Evolutionary conservation across 2,888 invertebrate species (phyloP).

Genomic region (Platerodrilus igneus): DNA sequence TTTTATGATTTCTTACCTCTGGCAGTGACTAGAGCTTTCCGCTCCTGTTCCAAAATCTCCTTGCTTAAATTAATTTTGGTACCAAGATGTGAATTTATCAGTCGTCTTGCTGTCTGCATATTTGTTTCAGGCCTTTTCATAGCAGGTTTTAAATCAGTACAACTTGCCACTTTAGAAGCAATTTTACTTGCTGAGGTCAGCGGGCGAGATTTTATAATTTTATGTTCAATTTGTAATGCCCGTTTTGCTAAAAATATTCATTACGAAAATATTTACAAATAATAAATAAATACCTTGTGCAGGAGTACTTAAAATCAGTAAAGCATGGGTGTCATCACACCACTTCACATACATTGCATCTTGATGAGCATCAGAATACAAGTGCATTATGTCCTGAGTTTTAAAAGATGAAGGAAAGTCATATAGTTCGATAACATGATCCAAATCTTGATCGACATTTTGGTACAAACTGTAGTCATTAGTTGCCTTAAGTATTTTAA

Average conservation of each 20-base stretch:
- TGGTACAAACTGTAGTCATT: conserved; percentile 39
- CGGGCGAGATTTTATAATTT: conserved; percentile 44
- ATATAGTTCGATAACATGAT: conserved; percentile 46
- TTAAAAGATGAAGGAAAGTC: conserved; percentile 44
- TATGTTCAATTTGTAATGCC: conserved; percentile 39
- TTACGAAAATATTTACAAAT: conserved; percentile 4
- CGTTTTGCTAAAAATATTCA: conserved; percentile 38
- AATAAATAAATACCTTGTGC: conserved; percentile 39
- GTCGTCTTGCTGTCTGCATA: conserved; percentile 43
- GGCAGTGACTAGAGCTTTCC: conserved; percentile 40
- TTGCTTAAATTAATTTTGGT: conserved; percentile 40
- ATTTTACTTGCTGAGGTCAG: conserved; percentile 40
- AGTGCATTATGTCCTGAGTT: conserved; percentile 44
- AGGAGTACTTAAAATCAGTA: conserved; percentile 42
- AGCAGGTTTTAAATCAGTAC: conserved; percentile 43
- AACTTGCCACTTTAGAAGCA: conserved; percentile 38
- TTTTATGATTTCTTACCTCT: conserved; percentile 41
- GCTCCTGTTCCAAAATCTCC: conserved; percentile 42
- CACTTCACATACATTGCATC: conserved; percentile 46
- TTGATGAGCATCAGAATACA: conserved; percentile 41
- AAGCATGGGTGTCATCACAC: conserved; percentile 47
- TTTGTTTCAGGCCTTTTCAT: conserved; percentile 46
- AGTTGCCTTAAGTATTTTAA: conserved; percentile 37
- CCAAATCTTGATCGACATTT: conserved; percentile 37
- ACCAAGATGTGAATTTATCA: conserved; percentile 44